phyloP scores from a whole-genome alignment of 2,797 vertebrate genomes.

The Anabacerthia variegaticeps region DNA sequence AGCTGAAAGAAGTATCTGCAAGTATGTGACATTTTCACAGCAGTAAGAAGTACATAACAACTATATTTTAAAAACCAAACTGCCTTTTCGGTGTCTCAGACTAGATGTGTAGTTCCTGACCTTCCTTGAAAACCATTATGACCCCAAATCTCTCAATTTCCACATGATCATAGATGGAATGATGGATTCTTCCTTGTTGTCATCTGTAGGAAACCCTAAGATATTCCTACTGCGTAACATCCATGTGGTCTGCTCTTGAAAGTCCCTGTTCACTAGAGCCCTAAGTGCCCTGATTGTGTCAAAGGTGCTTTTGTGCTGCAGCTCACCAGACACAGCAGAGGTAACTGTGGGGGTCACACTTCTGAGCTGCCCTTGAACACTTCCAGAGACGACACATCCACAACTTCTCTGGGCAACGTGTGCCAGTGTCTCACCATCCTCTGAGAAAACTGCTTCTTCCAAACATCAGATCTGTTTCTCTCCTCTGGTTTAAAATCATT shows the following conservation, averaged over 20 bases:
- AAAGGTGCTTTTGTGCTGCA: background rate
- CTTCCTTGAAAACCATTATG: background rate
- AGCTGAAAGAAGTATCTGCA: background rate
- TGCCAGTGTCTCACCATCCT: background rate
- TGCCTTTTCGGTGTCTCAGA: background rate
- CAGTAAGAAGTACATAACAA: background rate
- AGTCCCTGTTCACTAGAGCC: background rate
- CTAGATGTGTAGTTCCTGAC: background rate
- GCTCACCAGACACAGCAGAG: background rate
- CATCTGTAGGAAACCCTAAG: background rate
- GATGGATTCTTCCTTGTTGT: background rate
- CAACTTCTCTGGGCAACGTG: background rate
- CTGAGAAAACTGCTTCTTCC: background rate
- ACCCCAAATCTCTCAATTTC: background rate
- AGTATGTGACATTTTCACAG: background rate
- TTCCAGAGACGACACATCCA: background rate
- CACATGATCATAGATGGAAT: background rate
- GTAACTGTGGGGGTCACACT: fast-evolving
- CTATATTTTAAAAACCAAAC: background rate
- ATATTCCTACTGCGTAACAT: background rate
- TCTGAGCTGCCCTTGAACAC: background rate
- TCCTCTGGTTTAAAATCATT: background rate
- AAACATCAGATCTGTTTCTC: background rate
- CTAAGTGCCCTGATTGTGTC: background rate
- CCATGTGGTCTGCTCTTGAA: background rate